Conservation (phyloP, 1,140 invertebrate genomes). For the Hydropsyche tenuis region DNA sequence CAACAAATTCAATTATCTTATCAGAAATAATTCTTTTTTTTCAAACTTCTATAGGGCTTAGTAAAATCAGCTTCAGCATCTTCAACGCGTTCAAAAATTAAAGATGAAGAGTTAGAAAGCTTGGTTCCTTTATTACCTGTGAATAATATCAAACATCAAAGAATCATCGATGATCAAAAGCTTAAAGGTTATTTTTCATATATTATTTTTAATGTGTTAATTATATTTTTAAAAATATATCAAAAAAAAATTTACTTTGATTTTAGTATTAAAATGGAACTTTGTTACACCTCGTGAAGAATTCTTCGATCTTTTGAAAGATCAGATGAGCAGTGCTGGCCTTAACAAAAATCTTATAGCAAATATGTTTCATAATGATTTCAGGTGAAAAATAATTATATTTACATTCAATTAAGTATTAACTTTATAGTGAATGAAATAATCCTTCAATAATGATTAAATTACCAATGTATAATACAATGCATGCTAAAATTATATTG, state of each 20-base stretch:
- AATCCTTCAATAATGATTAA: no score
- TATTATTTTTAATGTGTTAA: slow-evolving; percentile 1
- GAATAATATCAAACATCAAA: slow-evolving; percentile 89
- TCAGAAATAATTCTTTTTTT: no score
- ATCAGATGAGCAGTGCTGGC: slow-evolving; percentile 88
- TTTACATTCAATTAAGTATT: not conserved
- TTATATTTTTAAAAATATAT: not conserved
- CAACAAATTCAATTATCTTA: slow-evolving; percentile 26
- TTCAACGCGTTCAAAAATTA: slow-evolving; percentile 68
- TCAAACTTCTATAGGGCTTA: slow-evolving; percentile 50
- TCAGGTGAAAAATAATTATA: slow-evolving; percentile 62
- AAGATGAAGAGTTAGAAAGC: slow-evolving; percentile 86
- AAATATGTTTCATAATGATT: slow-evolving; percentile 95
- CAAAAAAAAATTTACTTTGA: not conserved
- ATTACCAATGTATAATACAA: no score
- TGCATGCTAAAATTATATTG: no score
- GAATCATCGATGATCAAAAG: slow-evolving; percentile 91
- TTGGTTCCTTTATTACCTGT: slow-evolving; percentile 77
- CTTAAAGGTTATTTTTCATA: slow-evolving; percentile 66
- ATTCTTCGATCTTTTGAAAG: slow-evolving; percentile 89
- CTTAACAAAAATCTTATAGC: slow-evolving; percentile 85
- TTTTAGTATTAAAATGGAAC: slow-evolving; percentile 89
- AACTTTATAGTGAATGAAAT: no score
- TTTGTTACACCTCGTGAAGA: slow-evolving; percentile 92
- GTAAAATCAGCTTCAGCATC: slow-evolving; percentile 59